phyloP scores from a whole-genome alignment of 2,113 vertebrate genomes.

The Dasyprocta punctata region DNA sequence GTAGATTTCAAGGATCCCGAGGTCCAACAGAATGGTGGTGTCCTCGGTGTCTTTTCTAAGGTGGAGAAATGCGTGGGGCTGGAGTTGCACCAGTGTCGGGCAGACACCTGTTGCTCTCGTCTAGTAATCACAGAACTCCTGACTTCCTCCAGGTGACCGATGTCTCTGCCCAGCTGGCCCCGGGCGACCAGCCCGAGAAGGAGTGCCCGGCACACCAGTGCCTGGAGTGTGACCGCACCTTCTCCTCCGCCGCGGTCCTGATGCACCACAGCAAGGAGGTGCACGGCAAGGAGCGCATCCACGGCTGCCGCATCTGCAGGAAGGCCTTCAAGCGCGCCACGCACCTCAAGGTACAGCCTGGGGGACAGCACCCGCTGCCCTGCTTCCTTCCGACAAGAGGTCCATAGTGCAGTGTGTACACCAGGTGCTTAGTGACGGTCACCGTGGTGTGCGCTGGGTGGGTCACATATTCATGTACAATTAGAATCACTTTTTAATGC shows the following conservation, averaged over 20 bases:
- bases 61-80: too few species aligned
- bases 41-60: not conserved
- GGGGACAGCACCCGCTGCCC: too few species aligned
- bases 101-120: accelerated
- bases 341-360: slow-evolving; percentile 93
- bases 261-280: slow-evolving; percentile 91
- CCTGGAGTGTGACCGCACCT: slow-evolving; percentile 92
- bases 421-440: not conserved
- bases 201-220: slow-evolving; percentile 91
- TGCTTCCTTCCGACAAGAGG: not conserved
- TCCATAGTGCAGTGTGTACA: too few species aligned
- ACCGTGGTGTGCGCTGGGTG: too few species aligned
- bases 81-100: accelerated
- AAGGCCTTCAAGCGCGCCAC: slow-evolving; percentile 98
- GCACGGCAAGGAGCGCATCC: slow-evolving; percentile 94
- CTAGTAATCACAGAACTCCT: not conserved
- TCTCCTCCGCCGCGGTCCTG: slow-evolving; percentile 90
- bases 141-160: slow-evolving; percentile 86
- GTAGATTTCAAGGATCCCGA: not conserved
- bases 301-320: slow-evolving; percentile 93
- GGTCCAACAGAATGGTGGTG: accelerated
- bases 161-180: slow-evolving; percentile 84
- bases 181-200: slow-evolving; percentile 85
- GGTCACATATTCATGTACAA: too few species aligned
- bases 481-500: not conserved